These are phyloP conservation scores for Apolygus lucorum DNA, from an alignment of 1,140 invertebrate species.

Conservation along the genomic window DNA sequence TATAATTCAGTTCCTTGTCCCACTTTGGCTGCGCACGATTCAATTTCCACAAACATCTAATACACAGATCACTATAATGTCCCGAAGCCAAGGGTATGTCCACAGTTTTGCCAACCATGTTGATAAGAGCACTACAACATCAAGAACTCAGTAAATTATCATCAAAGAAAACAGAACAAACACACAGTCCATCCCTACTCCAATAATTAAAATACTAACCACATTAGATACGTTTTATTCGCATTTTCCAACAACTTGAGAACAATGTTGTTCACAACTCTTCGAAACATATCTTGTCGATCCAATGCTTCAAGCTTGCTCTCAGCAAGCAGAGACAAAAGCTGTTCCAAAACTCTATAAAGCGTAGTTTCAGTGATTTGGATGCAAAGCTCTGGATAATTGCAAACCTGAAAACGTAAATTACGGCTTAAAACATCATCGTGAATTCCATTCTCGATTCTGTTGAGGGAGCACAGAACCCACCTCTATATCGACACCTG, in stretches of 20 bases:
- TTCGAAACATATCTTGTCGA: constrained; percentile 32
- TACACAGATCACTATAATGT: constrained; percentile 33
- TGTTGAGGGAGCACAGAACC: no score
- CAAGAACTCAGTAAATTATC: no score
- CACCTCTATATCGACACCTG: no score
- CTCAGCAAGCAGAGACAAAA: constrained; percentile 32
- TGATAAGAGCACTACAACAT: constrained; percentile 32
- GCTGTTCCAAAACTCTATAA: constrained; percentile 27
- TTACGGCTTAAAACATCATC: no score
- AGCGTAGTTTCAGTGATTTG: constrained; percentile 29
- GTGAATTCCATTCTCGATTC: no score
- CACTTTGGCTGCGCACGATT: constrained; percentile 33
- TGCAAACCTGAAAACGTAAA: constrained; percentile 30
- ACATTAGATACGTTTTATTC: constrained; percentile 33
- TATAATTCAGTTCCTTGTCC: constrained; percentile 33
- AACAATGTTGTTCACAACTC: constrained; percentile 34
- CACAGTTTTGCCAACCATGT: constrained; percentile 32
- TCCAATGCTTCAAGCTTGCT: constrained; percentile 27
- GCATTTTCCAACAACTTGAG: constrained; percentile 34
- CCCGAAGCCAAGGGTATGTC: constrained; percentile 17
- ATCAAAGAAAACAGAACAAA: no score
- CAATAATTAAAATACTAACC: constrained; percentile 24
- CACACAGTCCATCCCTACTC: not conserved
- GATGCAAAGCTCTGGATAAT: constrained; percentile 26
- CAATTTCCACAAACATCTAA: constrained; percentile 37